Base-by-base conservation (phyloP, 30 jellyfish, hydroid and myxozoan species). In the Morbakka virulenta region DNA sequence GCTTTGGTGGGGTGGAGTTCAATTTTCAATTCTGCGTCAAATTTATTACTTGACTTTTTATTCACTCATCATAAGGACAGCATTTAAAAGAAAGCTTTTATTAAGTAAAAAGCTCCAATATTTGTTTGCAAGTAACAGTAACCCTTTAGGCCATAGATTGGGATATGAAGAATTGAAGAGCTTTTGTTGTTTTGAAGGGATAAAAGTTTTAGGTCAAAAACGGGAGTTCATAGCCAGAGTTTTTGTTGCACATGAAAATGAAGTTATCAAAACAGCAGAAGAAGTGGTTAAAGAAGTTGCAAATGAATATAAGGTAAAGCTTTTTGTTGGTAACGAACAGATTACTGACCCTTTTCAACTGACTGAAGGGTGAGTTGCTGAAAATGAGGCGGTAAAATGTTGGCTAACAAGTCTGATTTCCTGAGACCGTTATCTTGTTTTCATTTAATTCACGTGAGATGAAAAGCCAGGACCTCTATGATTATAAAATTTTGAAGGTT, bases 231-330 rank as follows among this genome's bases (percentile, higher is more conserved):
- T n/a, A n/a, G n/a, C n/a, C n/a, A n/a, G n/a, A n/a, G n/a, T n/a
- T n/a, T n/a, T 31, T 77, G 82, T 77, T 32, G 88, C 88, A 4
- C n/a, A 30, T 32, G 82, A 77, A 48, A 77, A 77, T 72, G 50
- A 53, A 11, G 34, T 36, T 14, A 0, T 62, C 26, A 62, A 63
- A 48, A 77, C 87, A 32, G 80, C 80, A 23, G 85, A 74, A 61
- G 80, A 77, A 41, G 86, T 74, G 52, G 77, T 52, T 67, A 24
- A 24, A 13, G 65, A 51, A 41, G 61, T 74, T 61, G 80, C 41
- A 2, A 62, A 52, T 30, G 82, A 77, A 6, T 77, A 77, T 50
- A 22, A 32, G 3, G 51, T 24, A 24, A 63, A 62, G 31, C 82
- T 62, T 34, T 24, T 23, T 23, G 32, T 34, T 53, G 88, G 62